Evolutionary conservation across 1,140 invertebrate genomes (phyloP), one percentile per base, ranked within the genome.

Genomic region (Lasioglossum baleicum): DNA sequence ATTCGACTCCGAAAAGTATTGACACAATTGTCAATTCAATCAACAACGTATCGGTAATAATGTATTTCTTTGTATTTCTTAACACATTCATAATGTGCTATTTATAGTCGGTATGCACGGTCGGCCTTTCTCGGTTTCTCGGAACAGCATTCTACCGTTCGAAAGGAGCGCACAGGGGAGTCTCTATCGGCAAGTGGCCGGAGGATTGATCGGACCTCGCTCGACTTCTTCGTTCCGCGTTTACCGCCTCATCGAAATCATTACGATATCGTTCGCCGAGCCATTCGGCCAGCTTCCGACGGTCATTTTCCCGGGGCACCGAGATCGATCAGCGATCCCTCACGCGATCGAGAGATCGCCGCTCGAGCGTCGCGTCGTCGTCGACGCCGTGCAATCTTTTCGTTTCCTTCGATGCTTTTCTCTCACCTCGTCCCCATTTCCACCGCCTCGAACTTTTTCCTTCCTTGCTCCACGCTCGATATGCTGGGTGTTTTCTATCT

Each of bases 231-330:
- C 51, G 20, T 61, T 63, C 10, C 44, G 10, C 42, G 67, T 77
- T 71, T 63, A 64, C 67, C 75, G 35, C 3, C 58, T 26, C 44
- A 64, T 71, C 75, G 68, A 71, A 64, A 71, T 77, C 67, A 63
- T 70, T 71, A 71, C 75, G 42, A 15, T 42, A 53, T 22, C 66
- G 66, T 60, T 74, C 44, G 42, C 40, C 66, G 74, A 76, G 53
- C 65, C 42, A 76, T 69, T 76, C 74, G 74, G 20, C 51, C 10
- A 44, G 56, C 64, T 67, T 68, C 64, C 66, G 51, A 44, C 35
- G 66, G 51, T 48, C 40, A 40, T 76, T 69, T 68, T 22, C 17
- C 22, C 17, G 66, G 3, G 11, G 51, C 40, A n/a, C n/a, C 11
- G 48, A 7, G 63, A 67, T 66, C 73, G 63, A 75, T 53, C 2